Evolutionary conservation across 2,888 invertebrate genomes (phyloP).

Genomic region (Athalia cordata): DNA sequence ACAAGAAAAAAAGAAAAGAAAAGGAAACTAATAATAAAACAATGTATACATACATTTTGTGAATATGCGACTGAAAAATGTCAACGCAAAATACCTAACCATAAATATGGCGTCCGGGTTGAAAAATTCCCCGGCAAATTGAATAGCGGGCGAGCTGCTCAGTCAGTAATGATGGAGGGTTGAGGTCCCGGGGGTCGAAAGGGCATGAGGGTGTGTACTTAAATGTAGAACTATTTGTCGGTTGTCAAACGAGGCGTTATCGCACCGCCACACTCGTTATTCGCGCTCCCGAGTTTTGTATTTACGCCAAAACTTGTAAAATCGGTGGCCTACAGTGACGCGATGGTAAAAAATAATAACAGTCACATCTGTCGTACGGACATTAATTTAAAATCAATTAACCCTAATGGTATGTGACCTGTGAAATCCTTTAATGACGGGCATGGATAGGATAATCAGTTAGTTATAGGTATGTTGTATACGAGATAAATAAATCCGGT

Average conservation of each 20-base stretch:
- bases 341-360: too few relatives aligned
- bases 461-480: neutral
- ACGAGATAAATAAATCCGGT: neutral
- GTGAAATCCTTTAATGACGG: too few relatives aligned
- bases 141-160: slow-evolving; percentile 54
- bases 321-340: too few relatives aligned
- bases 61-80: slow-evolving; percentile 39
- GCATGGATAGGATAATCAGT: neutral
- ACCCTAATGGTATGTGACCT: too few relatives aligned
- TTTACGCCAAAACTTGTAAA: neutral
- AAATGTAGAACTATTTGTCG: slow-evolving; percentile 49
- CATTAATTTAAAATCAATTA: too few relatives aligned
- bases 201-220: slow-evolving; percentile 51
- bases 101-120: slow-evolving; percentile 54
- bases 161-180: slow-evolving; percentile 50
- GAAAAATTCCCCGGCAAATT: slow-evolving; percentile 60
- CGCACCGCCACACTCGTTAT: slow-evolving; percentile 48
- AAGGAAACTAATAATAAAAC: neutral
- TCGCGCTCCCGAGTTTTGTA: slow-evolving; percentile 34
- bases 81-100: slow-evolving; percentile 43
- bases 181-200: slow-evolving; percentile 55
- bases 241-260: slow-evolving; percentile 49
- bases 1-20: neutral
- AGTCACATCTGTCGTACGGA: too few relatives aligned
- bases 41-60: slow-evolving; percentile 8